These are phyloP conservation scores for Chiroxiphia lanceolata DNA, from an alignment of 2,797 vertebrate genomes.

Conservation along the genomic window DNA sequence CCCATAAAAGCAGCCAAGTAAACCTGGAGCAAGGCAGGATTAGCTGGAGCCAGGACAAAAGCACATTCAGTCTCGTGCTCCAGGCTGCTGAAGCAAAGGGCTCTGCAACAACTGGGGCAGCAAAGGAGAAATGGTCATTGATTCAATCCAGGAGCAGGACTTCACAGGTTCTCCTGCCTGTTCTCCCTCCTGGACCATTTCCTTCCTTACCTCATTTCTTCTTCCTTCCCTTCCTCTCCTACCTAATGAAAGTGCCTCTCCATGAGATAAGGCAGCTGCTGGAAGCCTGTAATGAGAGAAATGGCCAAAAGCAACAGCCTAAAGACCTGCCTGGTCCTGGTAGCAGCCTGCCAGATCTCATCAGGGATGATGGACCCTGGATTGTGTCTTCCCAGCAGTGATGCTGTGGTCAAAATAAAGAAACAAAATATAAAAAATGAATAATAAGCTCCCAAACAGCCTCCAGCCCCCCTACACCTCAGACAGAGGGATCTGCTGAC, in stretches of 20 bases:
- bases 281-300: background rate
- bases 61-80: background rate
- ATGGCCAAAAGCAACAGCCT: background rate
- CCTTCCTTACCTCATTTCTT: background rate
- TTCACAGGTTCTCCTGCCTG: background rate
- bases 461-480: background rate
- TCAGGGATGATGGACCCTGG: background rate
- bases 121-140: background rate
- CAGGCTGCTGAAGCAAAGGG: background rate
- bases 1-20: background rate
- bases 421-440: background rate
- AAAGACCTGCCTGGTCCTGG: background rate
- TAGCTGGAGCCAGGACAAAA: background rate
- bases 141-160: background rate
- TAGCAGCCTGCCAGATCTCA: background rate
- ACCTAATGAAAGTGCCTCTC: background rate
- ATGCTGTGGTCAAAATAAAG: background rate
- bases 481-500: background rate
- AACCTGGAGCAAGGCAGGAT: background rate
- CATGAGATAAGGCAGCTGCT: background rate
- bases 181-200: background rate
- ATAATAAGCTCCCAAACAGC: background rate
- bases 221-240: background rate
- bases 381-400: background rate
- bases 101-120: background rate